Evolutionary conservation across 2,113 vertebrate species (phyloP).

Genomic region (Scytalopus superciliaris): DNA sequence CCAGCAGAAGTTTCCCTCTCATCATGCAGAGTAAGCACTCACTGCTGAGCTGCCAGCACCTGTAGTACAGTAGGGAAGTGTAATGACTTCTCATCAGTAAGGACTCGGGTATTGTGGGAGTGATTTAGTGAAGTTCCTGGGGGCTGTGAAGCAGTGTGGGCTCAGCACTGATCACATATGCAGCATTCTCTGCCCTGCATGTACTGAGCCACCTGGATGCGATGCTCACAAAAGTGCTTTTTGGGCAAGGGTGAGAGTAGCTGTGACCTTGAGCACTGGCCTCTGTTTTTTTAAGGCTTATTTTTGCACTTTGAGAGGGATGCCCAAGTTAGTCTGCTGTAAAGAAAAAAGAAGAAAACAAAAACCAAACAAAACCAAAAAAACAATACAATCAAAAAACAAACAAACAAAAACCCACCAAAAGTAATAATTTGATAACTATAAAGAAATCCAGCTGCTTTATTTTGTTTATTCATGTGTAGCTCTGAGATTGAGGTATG

Average conservation of each 20-base stretch:
- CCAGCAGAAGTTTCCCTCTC: neutral
- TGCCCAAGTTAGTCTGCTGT: neutral
- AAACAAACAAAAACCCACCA: too few relatives aligned
- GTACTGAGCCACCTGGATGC: neutral
- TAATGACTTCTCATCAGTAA: slow-evolving; percentile 38
- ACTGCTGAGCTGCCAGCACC: neutral
- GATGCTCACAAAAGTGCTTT: neutral
- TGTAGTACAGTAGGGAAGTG: neutral
- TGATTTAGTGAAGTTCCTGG: neutral
- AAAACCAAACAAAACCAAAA: too few relatives aligned
- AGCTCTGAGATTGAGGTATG: neutral
- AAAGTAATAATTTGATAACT: neutral
- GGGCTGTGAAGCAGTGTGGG: neutral
- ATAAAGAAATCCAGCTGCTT: neutral
- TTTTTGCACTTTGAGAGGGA: neutral
- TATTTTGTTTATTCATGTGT: neutral
- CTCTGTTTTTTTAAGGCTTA: neutral
- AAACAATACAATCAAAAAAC: neutral
- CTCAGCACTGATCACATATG: neutral
- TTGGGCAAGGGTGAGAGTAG: neutral
- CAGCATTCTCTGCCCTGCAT: neutral
- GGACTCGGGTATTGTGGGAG: neutral
- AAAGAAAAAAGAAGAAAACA: neutral
- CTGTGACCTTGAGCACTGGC: neutral
- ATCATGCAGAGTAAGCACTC: neutral